Conservation (phyloP, 2,888 invertebrate species). For the Drosophila limbata region DNA sequence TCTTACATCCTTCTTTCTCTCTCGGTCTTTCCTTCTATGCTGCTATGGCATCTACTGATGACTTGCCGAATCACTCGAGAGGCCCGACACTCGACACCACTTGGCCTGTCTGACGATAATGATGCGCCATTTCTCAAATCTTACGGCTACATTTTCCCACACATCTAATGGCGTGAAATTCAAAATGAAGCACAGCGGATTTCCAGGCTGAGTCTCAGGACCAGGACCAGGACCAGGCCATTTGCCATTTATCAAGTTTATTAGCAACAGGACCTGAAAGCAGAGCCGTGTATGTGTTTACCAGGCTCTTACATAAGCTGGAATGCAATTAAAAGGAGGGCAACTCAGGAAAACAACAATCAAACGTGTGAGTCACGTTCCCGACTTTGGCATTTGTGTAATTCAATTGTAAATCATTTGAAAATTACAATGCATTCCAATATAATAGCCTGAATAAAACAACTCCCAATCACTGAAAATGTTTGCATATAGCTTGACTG, state of each 20-base stretch:
- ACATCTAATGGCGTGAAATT: slow-evolving; percentile 73
- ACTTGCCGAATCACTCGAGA: slow-evolving; percentile 57
- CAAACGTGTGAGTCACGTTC: slow-evolving; percentile 20
- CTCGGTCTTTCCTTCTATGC: background rate
- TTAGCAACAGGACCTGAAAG: slow-evolving; percentile 55
- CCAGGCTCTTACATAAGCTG: slow-evolving; percentile 11
- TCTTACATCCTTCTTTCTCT: background rate
- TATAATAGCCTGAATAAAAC: background rate
- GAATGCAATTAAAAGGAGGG: slow-evolving; percentile 31
- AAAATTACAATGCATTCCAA: background rate
- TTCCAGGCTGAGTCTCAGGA: slow-evolving; percentile 2
- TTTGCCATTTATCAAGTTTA: slow-evolving; percentile 76
- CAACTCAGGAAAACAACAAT: slow-evolving; percentile 13
- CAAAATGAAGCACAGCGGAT: slow-evolving; percentile 69
- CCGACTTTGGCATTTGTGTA: background rate
- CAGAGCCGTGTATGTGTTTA: slow-evolving; percentile 17
- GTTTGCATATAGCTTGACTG: background rate
- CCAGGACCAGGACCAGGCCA: slow-evolving; percentile 14
- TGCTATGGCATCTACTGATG: slow-evolving; percentile 43
- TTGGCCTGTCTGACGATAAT: slow-evolving; percentile 66
- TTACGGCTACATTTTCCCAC: slow-evolving; percentile 44
- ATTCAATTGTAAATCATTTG: slow-evolving; percentile 34
- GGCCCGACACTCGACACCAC: slow-evolving; percentile 65
- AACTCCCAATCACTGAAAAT: background rate
- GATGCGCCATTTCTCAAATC: slow-evolving; percentile 77